Evolutionary conservation across 2,113 vertebrate genomes (phyloP), one percentile per base, ranked within the genome.

Genomic region (Electrona antarctica): DNA sequence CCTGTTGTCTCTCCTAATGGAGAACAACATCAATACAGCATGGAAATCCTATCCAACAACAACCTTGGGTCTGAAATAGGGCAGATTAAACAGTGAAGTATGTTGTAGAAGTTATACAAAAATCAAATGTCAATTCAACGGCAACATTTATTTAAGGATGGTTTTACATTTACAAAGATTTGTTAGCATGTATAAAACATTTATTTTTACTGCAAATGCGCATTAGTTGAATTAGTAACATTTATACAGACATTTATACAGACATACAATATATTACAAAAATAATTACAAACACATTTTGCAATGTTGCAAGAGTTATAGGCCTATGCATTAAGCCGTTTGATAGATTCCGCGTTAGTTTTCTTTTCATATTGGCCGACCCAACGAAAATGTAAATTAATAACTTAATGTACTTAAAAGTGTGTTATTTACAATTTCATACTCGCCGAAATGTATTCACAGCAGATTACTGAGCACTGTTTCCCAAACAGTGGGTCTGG

Each of bases 321-420:
- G 48, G 21, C 21, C 21, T 21, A 21, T 21, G 54, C 59, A 62
- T 62, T 46, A 21, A 46, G 52, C 13, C 10, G 15, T 52, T 52
- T 41, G 4, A 52, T 3, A 50, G 50, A 21, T 71, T 56, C 65
- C 1, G 21, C 1, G 21, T 21, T 21, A 21, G 21, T 21, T 21
- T 21, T 21, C 21, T 21, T 21, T 21, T 21, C 21, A 21, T 21
- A 21, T 21, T 21, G 21, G 21, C 21, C 21, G 21, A 21, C 21
- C 21, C 21, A 21, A 21, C 21, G 2, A 21, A 21, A 21, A 21
- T 21, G 21, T 12, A 46, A 62, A 79, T 79, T 69, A 81, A 83
- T 81, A 78, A 81, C 81, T 83, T 86, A 86, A 83, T 41, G 76
- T 81, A 79, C 77, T 81, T 81, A 82, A 52, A 61, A 63, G 52